Evolutionary conservation across 2,113 vertebrate species (phyloP).

Genomic region (Cryptomyrus ogoouensis): DNA sequence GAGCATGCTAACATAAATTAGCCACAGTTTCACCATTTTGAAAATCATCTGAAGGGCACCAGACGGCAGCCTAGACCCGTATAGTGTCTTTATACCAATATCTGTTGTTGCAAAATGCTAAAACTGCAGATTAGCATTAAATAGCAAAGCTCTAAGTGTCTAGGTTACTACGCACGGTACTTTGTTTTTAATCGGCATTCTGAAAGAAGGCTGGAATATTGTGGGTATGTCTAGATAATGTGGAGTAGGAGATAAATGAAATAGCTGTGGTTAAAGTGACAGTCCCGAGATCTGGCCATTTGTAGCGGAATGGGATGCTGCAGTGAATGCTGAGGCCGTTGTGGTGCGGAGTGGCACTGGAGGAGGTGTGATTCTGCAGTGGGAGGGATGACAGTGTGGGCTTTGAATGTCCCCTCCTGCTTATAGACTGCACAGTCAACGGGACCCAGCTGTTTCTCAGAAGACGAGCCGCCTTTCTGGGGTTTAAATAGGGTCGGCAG

Average conservation of each 20-base stretch:
- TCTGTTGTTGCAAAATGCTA: not conserved
- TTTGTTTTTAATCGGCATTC: conserved; percentile 33
- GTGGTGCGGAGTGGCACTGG: conserved; percentile 38
- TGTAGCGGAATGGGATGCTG: conserved; percentile 36
- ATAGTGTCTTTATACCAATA: not conserved
- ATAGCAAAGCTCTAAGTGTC: not conserved
- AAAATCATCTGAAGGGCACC: not conserved
- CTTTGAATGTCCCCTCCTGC: not conserved
- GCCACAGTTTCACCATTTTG: not conserved
- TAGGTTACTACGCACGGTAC: not conserved
- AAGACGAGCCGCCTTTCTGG: not conserved
- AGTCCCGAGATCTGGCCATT: conserved; percentile 35
- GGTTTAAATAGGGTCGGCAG: not conserved
- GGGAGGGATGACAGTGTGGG: not conserved
- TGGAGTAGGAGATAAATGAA: conserved; percentile 7
- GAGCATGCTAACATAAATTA: not conserved
- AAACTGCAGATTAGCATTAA: conserved; percentile 51
- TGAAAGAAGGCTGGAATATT: conserved; percentile 31
- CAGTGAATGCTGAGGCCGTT: conserved; percentile 33
- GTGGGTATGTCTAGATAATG: conserved; percentile 29
- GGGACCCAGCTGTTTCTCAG: not conserved
- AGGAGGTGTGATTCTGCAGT: not conserved
- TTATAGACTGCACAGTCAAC: not conserved
- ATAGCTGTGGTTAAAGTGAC: conserved; percentile 20
- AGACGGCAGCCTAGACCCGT: not conserved